Evolutionary conservation across 2,888 invertebrate genomes (phyloP).

Genomic region (Melipona bicolor): DNA sequence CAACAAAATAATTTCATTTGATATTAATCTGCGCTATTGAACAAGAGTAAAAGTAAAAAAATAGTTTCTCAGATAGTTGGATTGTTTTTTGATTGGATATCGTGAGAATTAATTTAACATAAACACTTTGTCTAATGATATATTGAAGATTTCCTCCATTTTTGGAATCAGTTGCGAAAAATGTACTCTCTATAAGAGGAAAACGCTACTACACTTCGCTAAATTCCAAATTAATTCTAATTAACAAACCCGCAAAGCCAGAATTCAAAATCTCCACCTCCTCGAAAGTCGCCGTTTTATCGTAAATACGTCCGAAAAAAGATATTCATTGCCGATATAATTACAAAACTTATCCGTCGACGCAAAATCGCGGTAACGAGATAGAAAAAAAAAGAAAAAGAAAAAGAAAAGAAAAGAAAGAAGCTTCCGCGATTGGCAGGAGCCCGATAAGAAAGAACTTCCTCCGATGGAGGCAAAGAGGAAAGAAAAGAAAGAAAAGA

Average conservation of each 20-base stretch:
- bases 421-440: background rate
- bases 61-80: too few relatives aligned
- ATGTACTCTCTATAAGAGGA: too few relatives aligned
- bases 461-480: background rate
- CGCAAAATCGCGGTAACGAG: background rate
- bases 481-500: constrained; percentile 5
- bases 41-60: too few relatives aligned
- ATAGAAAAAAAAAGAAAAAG: background rate
- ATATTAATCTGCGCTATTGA: background rate
- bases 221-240: background rate
- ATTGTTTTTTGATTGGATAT: too few relatives aligned
- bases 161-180: too few relatives aligned
- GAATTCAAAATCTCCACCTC: background rate
- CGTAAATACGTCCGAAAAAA: background rate
- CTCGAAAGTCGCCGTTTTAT: background rate
- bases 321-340: background rate
- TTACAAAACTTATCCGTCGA: background rate
- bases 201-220: too few relatives aligned
- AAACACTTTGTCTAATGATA: too few relatives aligned
- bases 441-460: constrained; percentile 8
- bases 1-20: background rate
- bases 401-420: background rate
- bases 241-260: background rate
- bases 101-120: too few relatives aligned
- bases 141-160: too few relatives aligned